Conservation (phyloP, 92 coral and sea anemone species). For the Palythoa caribaeorum region DNA sequence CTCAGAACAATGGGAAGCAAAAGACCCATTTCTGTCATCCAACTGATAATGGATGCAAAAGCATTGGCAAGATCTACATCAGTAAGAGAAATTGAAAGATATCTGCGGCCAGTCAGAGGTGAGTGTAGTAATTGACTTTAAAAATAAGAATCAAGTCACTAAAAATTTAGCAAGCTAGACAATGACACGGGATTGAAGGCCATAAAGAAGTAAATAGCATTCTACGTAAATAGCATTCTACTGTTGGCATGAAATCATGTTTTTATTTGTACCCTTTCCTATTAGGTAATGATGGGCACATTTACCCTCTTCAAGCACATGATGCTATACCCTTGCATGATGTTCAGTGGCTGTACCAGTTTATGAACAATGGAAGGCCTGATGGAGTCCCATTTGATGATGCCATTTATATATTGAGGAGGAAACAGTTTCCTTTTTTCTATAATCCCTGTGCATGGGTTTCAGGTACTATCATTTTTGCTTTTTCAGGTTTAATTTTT, state of each 20-base stretch:
- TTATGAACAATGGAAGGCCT: constrained; percentile 2
- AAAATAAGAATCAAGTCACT: not conserved
- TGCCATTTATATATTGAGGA: constrained; percentile 23
- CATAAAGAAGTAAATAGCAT: not conserved
- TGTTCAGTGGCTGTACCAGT: constrained; percentile 38
- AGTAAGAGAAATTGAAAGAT: not conserved
- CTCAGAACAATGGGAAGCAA: constrained; percentile 67
- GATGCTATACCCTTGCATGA: constrained; percentile 35
- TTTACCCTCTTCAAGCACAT: not conserved
- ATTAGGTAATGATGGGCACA: not conserved
- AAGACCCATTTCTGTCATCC: constrained; percentile 63
- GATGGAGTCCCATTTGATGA: constrained; percentile 21
- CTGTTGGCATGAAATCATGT: too few species aligned
- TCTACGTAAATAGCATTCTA: too few species aligned
- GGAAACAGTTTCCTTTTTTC: constrained; percentile 41
- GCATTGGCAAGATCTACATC: constrained; percentile 41
- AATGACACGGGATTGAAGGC: not conserved
- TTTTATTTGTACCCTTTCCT: not conserved
- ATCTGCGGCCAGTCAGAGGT: not conserved
- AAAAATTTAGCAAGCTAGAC: not conserved
- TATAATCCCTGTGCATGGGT: constrained; percentile 55
- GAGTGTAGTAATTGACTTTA: not conserved
- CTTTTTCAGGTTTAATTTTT: too few species aligned
- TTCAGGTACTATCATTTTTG: constrained; percentile 7
- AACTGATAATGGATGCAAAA: constrained; percentile 59